Evolutionary conservation across 2,888 invertebrate genomes (phyloP).

Genomic region (Hypercompe scribonia): DNA sequence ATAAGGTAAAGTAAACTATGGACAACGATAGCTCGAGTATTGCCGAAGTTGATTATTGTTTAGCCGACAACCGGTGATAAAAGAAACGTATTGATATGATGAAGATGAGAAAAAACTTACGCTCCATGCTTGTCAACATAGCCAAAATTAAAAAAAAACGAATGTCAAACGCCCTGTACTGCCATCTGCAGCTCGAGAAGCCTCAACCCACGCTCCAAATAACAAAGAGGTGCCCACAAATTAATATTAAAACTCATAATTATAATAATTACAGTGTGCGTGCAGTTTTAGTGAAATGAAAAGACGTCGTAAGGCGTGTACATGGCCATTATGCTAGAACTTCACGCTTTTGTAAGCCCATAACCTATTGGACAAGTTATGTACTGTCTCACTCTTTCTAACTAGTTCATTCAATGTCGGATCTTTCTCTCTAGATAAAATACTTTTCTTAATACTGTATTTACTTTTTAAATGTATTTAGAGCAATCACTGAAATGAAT

Average conservation of each 20-base stretch:
- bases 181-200: constrained; percentile 12
- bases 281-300: constrained; percentile 21
- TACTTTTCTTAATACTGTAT: constrained; percentile 14
- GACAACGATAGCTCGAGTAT: no score
- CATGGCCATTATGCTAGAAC: constrained; percentile 21
- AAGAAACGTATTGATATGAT: no score
- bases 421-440: background rate
- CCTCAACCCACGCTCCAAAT: constrained; percentile 33
- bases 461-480: constrained; percentile 38
- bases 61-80: no score
- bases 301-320: constrained; percentile 35
- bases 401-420: background rate
- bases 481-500: constrained; percentile 39
- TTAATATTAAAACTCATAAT: constrained; percentile 38
- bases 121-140: no score
- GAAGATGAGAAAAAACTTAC: no score
- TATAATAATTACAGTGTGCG: constrained; percentile 39
- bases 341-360: constrained; percentile 37
- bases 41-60: no score
- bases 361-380: background rate
- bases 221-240: constrained; percentile 27
- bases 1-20: no score
- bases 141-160: background rate
- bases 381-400: constrained; percentile 4
- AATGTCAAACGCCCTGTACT: background rate